phyloP scores from a whole-genome alignment of 2,888 invertebrate genomes.

The Lydus trimaculatus region DNA sequence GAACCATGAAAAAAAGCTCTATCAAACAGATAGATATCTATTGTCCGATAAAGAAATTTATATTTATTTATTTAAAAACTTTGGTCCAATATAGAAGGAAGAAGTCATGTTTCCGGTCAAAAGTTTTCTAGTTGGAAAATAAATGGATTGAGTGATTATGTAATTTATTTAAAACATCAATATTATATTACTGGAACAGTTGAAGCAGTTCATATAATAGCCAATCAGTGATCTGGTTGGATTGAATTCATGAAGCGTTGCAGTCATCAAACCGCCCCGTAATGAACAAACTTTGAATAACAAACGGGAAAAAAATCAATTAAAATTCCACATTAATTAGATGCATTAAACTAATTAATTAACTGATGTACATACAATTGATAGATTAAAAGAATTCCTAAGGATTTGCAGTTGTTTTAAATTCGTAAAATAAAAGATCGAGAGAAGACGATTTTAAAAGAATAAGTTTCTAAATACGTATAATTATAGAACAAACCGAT shows the following conservation, averaged over 20 bases:
- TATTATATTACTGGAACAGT: conserved; percentile 18
- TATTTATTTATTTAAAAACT: background rate
- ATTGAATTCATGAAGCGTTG: conserved; percentile 21
- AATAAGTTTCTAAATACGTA: too few relatives aligned
- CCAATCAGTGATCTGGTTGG: conserved; percentile 19
- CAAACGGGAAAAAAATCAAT: conserved; percentile 43
- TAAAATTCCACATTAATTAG: conserved; percentile 51
- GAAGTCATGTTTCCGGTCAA: background rate
- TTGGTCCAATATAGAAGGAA: background rate
- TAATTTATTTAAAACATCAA: conserved; percentile 28
- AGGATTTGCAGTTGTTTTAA: background rate
- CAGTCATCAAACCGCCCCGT: conserved; percentile 31
- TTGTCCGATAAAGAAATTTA: background rate
- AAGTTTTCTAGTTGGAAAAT: conserved; percentile 4
- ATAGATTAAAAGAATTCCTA: background rate
- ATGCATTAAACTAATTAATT: conserved; percentile 46
- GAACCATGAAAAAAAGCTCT: too few relatives aligned
- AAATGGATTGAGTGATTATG: conserved; percentile 5
- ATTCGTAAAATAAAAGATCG: background rate
- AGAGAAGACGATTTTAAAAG: background rate
- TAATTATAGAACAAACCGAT: background rate
- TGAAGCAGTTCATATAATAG: conserved; percentile 30
- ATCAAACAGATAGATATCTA: too few relatives aligned
- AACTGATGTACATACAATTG: background rate
- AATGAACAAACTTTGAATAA: conserved; percentile 41